A percentile compares a stretch with the other conserved stretches of the same genome.
These are phyloP conservation scores for Onychorhynchus coronatus DNA, from an alignment of 2,113 vertebrate genomes.

Conservation along the genomic window DNA sequence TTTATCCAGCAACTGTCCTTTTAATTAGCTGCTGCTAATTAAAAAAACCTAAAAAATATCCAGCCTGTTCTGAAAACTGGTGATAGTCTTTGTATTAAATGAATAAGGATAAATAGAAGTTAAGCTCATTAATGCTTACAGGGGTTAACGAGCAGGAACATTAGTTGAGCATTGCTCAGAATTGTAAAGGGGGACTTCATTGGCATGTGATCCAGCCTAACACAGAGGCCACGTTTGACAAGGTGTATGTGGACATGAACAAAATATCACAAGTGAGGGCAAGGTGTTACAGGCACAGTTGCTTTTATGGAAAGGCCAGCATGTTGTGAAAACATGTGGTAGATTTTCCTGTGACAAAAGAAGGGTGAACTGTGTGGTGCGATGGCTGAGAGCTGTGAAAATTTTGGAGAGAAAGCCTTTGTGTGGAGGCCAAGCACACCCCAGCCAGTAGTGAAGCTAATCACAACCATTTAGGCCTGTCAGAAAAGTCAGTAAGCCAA, in stretches of 20 bases:
- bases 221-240: neutral
- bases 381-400: neutral
- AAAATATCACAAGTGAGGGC: neutral
- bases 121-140: constrained; percentile 30
- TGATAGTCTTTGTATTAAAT: constrained; percentile 14
- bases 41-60: neutral
- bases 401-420: neutral
- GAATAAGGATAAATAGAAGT: constrained; percentile 36
- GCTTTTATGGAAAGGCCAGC: neutral
- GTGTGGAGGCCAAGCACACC: neutral
- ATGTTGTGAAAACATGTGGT: neutral
- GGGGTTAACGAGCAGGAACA: constrained; percentile 2
- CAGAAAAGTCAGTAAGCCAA: neutral
- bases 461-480: neutral
- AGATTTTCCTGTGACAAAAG: neutral
- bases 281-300: neutral
- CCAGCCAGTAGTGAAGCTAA: neutral
- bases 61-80: neutral
- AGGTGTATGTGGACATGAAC: neutral
- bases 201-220: neutral
- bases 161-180: neutral
- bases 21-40: constrained; percentile 50
- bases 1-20: neutral
- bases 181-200: neutral
- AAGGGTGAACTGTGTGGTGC: neutral